Conservation (phyloP, 2,888 invertebrate species). For the Laothoe populi region DNA sequence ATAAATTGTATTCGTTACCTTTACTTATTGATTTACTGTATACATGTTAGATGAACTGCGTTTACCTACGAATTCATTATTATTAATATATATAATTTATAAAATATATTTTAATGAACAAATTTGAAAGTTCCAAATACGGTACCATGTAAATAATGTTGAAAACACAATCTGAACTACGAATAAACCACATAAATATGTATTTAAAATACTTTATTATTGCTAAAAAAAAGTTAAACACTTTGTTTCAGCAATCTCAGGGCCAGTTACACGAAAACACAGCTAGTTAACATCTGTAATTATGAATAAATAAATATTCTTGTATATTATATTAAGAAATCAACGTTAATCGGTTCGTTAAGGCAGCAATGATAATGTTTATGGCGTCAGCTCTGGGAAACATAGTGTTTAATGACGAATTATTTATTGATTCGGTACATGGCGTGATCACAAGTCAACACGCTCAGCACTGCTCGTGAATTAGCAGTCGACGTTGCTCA, state of each 20-base stretch:
- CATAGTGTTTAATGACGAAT: slow-evolving; percentile 34
- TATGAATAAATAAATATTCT: background rate
- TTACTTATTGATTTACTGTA: background rate
- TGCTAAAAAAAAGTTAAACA: background rate
- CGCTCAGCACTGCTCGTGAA: slow-evolving; percentile 39
- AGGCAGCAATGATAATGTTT: slow-evolving; percentile 18
- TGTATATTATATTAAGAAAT: background rate
- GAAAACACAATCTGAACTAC: background rate
- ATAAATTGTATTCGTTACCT: slow-evolving; percentile 1
- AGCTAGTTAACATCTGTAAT: background rate
- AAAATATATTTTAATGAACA: no score
- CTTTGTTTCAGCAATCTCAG: background rate
- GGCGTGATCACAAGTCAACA: slow-evolving; percentile 45
- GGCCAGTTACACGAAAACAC: background rate
- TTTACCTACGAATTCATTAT: no score
- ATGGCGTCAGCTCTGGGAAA: slow-evolving; percentile 27
- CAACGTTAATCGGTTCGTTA: background rate
- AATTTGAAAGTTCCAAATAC: background rate
- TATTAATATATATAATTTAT: no score
- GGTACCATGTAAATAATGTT: background rate
- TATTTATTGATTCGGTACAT: slow-evolving; percentile 51
- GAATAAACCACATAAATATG: background rate
- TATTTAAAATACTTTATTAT: background rate
- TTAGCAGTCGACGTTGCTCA: slow-evolving; percentile 38
- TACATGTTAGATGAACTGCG: no score